Base-by-base conservation (phyloP, 1,140 invertebrate genomes). In the Charaxes varanes region DNA sequence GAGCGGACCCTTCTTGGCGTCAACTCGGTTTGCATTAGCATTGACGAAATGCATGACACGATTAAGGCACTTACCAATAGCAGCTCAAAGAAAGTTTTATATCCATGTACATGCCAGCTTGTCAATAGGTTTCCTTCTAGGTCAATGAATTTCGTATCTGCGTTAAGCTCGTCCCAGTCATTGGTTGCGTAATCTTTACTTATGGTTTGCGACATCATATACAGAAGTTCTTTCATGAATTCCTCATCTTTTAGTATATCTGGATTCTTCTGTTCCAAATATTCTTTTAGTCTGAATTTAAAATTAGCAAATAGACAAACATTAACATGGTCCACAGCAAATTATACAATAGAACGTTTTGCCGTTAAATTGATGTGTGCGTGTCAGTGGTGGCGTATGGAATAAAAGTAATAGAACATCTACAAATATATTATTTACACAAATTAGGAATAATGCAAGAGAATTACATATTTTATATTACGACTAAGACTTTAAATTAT, bases 81-180 rank as follows among this genome's bases (percentile, higher is more conserved):
- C 1, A 80, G 49, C 6, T 77, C 66, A 21, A 80, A 80, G 5
- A 80, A 59, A 0, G 72, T 76, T 18, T 60, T 71, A 35, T 77
- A 80, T 1, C 76, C 76, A 11, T 71, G 15, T 17, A 43, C 51
- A 21, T 76, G 59, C 76, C 76, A 80, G 30, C 73, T 78, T 38
- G 61, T 53, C 6, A 65, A 46, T 33, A 65, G 61, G 3, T 68
- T 11, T 0, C 76, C 76, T 0, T 22, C 52, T 3, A 78, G 21
- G 1, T 59, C 47, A 7, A 45, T 22, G 10, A 55, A 72, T 0
- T 34, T 38, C 7, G 45, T 47, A 2, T 53, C 22, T 0, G 65
- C 52, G 4, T 43, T 68, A n/a, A 72, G 45, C 3, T 80, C 72
- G 7, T 71, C 62, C 76, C 76, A 78, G 12, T 62, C 54, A 22